Conservation (phyloP, 1,140 invertebrate genomes). For the Leucophenga varia region DNA sequence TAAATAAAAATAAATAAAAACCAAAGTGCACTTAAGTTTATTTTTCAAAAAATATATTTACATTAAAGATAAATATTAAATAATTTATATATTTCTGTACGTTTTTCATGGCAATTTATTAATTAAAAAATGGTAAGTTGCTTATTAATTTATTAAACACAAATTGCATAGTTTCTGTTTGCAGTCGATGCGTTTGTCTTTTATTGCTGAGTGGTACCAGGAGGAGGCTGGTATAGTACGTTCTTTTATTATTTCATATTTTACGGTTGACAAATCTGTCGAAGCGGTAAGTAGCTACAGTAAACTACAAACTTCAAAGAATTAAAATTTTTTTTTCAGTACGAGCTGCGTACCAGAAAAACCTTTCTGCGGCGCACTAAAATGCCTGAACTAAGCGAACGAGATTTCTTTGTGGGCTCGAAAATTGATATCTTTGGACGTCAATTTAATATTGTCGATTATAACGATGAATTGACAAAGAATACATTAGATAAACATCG, state of each 20-base stretch:
- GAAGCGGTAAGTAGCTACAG: slow-evolving; percentile 75
- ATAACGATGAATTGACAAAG: slow-evolving; percentile 70
- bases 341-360: slow-evolving; percentile 72
- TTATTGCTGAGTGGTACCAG: slow-evolving; percentile 84
- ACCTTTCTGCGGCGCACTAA: slow-evolving; percentile 75
- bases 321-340: too few species aligned
- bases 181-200: slow-evolving; percentile 58
- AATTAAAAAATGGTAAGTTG: too few species aligned
- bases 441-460: slow-evolving; percentile 75
- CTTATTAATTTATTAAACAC: too few species aligned
- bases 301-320: too few species aligned
- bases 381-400: slow-evolving; percentile 66
- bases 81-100: too few species aligned
- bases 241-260: slow-evolving; percentile 75
- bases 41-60: too few species aligned
- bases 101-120: too few species aligned
- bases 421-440: slow-evolving; percentile 76
- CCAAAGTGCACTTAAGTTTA: too few species aligned
- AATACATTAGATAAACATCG: slow-evolving; percentile 62
- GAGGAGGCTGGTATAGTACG: slow-evolving; percentile 69
- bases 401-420: slow-evolving; percentile 76
- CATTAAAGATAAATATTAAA: too few species aligned
- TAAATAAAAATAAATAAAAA: too few species aligned
- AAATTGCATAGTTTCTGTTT: too few species aligned
- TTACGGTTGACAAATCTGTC: slow-evolving; percentile 70